Percentiles rank a stretch among this genome's conserved stretches.
phyloP scores from a whole-genome alignment of 2,888 invertebrate genomes.

The Sepioteuthis lessoniana region DNA sequence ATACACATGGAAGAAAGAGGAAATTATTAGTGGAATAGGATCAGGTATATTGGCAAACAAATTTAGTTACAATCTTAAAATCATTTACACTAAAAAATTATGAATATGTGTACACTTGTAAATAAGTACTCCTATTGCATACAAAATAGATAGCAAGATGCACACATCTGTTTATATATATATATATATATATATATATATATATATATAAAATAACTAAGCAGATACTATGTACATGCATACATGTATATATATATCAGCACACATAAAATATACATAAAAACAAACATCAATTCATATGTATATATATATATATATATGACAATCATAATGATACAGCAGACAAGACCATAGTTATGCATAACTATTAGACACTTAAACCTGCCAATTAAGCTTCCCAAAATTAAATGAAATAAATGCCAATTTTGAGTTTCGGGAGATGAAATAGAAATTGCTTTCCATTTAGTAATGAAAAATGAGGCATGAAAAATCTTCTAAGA shows the following conservation, averaged over 20 bases:
- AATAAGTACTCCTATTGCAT: too few relatives aligned
- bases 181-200: neutral
- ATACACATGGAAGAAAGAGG: neutral
- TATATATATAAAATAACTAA: too few relatives aligned
- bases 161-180: neutral
- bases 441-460: neutral
- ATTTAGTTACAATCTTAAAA: too few relatives aligned
- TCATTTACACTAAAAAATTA: too few relatives aligned
- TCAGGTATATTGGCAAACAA: too few relatives aligned
- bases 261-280: neutral
- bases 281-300: neutral
- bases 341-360: neutral
- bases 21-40: neutral
- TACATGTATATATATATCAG: neutral
- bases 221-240: too few relatives aligned
- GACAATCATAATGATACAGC: neutral
- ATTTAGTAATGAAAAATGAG: neutral
- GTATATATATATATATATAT: slow-evolving; percentile 35
- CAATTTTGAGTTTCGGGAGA: slow-evolving; percentile 12
- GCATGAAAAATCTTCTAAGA: neutral
- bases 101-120: too few relatives aligned
- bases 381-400: neutral
- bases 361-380: neutral
- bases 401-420: neutral
- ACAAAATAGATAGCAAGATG: neutral